Conservation (phyloP, 2,113 vertebrate genomes). For the Miniopterus natalensis region DNA sequence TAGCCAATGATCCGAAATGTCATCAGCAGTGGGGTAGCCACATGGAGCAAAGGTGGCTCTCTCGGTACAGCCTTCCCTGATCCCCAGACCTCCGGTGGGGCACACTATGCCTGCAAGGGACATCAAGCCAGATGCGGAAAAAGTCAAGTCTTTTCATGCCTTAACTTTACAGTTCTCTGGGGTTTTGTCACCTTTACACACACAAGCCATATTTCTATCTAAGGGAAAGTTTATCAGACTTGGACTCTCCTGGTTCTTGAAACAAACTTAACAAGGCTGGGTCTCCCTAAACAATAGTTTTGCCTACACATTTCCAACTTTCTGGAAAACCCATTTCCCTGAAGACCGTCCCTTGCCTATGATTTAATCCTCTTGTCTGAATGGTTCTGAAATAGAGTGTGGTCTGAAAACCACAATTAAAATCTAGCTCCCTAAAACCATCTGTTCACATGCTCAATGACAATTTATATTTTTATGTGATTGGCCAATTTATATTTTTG, state of each 20-base stretch:
- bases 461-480: slow-evolving; percentile 1
- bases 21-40: background rate
- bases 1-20: background rate
- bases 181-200: background rate
- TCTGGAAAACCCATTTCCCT: slow-evolving; percentile 44
- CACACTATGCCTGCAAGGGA: background rate
- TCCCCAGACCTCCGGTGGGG: background rate
- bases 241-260: slow-evolving; percentile 2
- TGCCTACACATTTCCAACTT: background rate
- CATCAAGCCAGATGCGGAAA: background rate
- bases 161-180: background rate
- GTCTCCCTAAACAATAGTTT: background rate
- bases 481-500: background rate
- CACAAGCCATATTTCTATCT: background rate
- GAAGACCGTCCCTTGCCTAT: background rate
- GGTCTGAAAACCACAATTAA: slow-evolving; percentile 41
- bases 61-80: background rate
- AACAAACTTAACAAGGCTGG: slow-evolving; percentile 41
- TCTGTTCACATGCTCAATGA: background rate
- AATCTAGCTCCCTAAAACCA: background rate
- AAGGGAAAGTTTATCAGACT: background rate
- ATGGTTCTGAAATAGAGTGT: background rate
- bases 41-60: background rate
- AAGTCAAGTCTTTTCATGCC: background rate
- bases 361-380: background rate